Base-by-base conservation (phyloP, 2,888 invertebrate species). In the Drosophila pullipes region DNA sequence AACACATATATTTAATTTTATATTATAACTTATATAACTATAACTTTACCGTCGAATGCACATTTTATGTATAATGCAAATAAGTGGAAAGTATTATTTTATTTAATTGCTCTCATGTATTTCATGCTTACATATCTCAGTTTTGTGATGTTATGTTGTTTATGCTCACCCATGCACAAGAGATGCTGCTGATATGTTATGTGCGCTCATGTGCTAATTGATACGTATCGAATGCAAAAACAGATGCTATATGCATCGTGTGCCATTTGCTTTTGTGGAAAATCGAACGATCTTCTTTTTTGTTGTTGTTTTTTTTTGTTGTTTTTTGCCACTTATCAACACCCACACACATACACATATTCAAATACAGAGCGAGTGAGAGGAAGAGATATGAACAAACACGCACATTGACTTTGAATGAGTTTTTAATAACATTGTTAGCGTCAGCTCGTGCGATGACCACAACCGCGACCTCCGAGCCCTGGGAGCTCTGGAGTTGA, bases 361-460 rank as follows among this genome's bases (percentile, higher is more conserved):
- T 44, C 61, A 59, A 9, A 37, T 9, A 31, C 22, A 33, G 28
- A 16, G 4, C 11, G 9, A 28, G 13, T n/a, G 28, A n/a, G 28
- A 30, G 5, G 10, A 4, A 33, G 39, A 37, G 47, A 47, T 66
- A 53, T 28, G 16, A 18, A 70, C 63, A 70, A 55, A 64, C 72
- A 75, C 73, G 76, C 73, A 83, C 74, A 75, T 73, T 74, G 76
- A 75, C 77, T 85, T 88, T 74, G 85, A 88, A 87, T 85, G 83
- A 81, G 83, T 88, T 90, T 87, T 87, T 87, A 90, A 87, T 87
- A 90, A 87, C 90, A 79, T 83, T 88, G 85, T 87, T 79, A 85
- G 77, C 70, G 76, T 66, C 75, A 78, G 78, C 71, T 81, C 71
- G 81, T 69, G 67, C 30, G 67, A 73, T 81, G 81, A 79, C 72